Base-by-base conservation (phyloP, 2,113 vertebrate species). In the Toxotes chatareus region DNA sequence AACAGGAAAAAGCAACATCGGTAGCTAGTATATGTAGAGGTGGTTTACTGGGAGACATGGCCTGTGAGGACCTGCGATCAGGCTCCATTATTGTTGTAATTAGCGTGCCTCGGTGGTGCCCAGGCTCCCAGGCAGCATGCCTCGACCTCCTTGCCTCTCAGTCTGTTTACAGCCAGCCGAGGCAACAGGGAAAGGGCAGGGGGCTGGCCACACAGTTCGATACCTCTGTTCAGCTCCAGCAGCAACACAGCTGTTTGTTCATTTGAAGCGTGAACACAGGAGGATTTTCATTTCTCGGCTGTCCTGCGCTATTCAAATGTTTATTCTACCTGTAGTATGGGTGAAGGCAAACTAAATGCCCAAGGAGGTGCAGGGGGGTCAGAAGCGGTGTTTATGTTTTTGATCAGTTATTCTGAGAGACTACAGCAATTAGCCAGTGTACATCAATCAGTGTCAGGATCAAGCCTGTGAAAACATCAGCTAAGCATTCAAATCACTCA, bases 31-130 rank as follows among this genome's bases (percentile, higher is more conserved):
- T 68, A 79, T 91, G 76, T 75, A 76, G 86, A 87, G 80, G 84
- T 80, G 42, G 77, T 89, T 92, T 84, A 86, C 86, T 76, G 87
- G 80, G 86, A 89, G 86, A 89, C 82, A 13, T 89, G 90, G 92
- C 88, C 92, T 91, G 88, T 17, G 2, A 76, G 88, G 91, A 92
- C 91, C 90, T 84, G 82, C 86, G 80, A 91, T 92, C 92, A 91
- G 80, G 83, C 90, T 90, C 91, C 92, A 92, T 93, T 94, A 94
- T 93, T 93, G 92, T 93, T 92, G 92, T 93, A 94, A 94, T 94
- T 94, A 94, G 91, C 49, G 66, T 44, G 82, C 87, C 88, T 85
- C 76, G 34, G 76, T 55, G 85, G 87, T 86, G 88, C 87, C 62
- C 7, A 5, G 77, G 90, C 89, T 87, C 83, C 87, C 88, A 80